Evolutionary conservation across 2,888 invertebrate species (phyloP).

Genomic region (Cantharis rustica): DNA sequence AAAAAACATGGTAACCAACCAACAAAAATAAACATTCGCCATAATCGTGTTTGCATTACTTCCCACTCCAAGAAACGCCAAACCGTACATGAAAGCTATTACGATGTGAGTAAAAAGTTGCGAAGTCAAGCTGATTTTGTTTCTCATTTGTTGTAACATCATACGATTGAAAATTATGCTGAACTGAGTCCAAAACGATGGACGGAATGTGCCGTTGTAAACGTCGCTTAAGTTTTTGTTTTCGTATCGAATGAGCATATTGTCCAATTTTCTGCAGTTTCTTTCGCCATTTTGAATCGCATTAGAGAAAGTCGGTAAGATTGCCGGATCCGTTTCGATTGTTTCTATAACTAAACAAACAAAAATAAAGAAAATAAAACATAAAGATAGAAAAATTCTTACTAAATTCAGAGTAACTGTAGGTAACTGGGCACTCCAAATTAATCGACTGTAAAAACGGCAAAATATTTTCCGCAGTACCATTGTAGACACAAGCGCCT

Average conservation of each 20-base stretch:
- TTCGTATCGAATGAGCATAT: slow-evolving; percentile 8
- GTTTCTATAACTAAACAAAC: slow-evolving; percentile 55
- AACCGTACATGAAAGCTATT: slow-evolving; percentile 61
- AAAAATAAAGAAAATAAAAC: not conserved
- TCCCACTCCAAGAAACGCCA: slow-evolving; percentile 63
- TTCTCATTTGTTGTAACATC: slow-evolving; percentile 61
- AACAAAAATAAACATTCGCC: slow-evolving; percentile 66
- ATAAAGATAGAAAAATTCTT: slow-evolving; percentile 31
- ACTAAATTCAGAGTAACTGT: slow-evolving; percentile 79
- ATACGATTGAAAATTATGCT: slow-evolving; percentile 60
- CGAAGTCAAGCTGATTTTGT: slow-evolving; percentile 60
- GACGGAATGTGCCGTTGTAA: not conserved
- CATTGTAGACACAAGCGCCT: slow-evolving; percentile 70
- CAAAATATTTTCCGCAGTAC: slow-evolving; percentile 68
- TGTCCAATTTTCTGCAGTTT: slow-evolving; percentile 34
- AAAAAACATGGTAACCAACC: slow-evolving; percentile 65
- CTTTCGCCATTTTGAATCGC: slow-evolving; percentile 55
- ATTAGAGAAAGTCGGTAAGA: slow-evolving; percentile 44
- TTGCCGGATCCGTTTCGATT: slow-evolving; percentile 47
- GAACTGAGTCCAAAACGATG: slow-evolving; percentile 61
- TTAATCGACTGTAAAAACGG: slow-evolving; percentile 69
- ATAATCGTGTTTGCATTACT: slow-evolving; percentile 62
- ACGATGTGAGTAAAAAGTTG: slow-evolving; percentile 62
- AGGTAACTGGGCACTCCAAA: slow-evolving; percentile 73
- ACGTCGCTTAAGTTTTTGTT: not conserved